A percentile compares a stretch with the other conserved stretches of the same genome.
Conservation (phyloP, 2,797 vertebrate species). For the Xenops minutus region DNA sequence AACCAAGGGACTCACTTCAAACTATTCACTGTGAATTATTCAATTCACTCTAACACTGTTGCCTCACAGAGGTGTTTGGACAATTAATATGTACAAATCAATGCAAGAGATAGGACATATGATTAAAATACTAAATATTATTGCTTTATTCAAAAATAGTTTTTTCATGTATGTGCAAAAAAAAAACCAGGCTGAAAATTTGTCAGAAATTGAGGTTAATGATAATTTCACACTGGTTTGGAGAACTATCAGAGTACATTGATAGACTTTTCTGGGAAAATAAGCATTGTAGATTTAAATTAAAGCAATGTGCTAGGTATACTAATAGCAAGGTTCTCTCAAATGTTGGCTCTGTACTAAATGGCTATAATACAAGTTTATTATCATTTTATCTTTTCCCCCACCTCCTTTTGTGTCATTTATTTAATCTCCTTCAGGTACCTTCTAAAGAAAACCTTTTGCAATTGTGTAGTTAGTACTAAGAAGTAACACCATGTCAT, state of each 20-base stretch:
- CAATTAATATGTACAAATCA: background rate
- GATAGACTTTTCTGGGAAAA: background rate
- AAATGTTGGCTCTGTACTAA: background rate
- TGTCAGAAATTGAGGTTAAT: background rate
- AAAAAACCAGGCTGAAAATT: rapidly evolving
- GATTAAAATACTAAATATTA: background rate
- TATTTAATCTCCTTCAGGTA: background rate
- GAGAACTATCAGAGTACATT: background rate
- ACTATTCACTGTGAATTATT: slow-evolving; percentile 33
- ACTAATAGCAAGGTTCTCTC: background rate
- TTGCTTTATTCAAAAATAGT: background rate
- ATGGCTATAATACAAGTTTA: background rate
- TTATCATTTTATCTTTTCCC: background rate
- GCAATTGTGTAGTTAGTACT: background rate
- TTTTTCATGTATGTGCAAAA: background rate
- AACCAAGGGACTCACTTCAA: background rate
- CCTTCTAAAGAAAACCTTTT: background rate
- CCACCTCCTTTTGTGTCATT: background rate
- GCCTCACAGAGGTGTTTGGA: background rate
- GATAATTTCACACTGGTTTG: background rate
- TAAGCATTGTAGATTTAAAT: background rate
- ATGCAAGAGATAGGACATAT: background rate
- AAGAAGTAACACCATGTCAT: background rate
- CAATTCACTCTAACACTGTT: background rate
- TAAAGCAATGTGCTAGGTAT: background rate